Conservation (phyloP, 1,140 invertebrate genomes). For the Temnothorax longispinosus region DNA sequence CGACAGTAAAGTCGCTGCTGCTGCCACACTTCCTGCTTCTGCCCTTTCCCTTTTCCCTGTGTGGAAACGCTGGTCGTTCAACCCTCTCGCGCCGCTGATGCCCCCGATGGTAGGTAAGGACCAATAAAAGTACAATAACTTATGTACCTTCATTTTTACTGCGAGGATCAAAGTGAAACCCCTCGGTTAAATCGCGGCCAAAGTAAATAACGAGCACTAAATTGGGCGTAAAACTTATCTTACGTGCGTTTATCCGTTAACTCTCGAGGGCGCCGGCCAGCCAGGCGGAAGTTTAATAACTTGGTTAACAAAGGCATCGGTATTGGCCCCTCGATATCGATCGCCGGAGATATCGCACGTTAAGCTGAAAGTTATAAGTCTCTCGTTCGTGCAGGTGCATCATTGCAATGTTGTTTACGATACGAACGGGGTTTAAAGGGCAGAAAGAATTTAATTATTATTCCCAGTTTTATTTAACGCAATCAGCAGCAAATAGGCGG, state of each 20-base stretch:
- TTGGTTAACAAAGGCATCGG: slow-evolving; percentile 60
- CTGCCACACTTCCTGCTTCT: slow-evolving; percentile 47
- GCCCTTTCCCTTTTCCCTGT: slow-evolving; percentile 21
- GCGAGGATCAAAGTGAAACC: slow-evolving; percentile 57
- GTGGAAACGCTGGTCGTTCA: slow-evolving; percentile 49
- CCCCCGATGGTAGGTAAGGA: slow-evolving; percentile 36
- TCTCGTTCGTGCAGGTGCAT: slow-evolving; percentile 42
- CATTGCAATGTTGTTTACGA: slow-evolving; percentile 19
- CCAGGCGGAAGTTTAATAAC: slow-evolving; percentile 61
- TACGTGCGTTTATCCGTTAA: slow-evolving; percentile 61
- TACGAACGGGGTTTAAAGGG: not conserved
- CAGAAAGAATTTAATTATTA: slow-evolving; percentile 9
- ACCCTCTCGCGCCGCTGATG: slow-evolving; percentile 34
- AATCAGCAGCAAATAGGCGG: not conserved
- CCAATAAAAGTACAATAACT: slow-evolving; percentile 62
- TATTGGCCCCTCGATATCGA: slow-evolving; percentile 49
- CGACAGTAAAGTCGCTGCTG: slow-evolving; percentile 46
- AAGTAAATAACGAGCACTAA: slow-evolving; percentile 60
- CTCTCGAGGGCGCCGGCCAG: slow-evolving; percentile 53
- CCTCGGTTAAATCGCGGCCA: slow-evolving; percentile 58
- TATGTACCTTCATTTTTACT: slow-evolving; percentile 63
- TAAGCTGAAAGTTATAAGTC: slow-evolving; percentile 27
- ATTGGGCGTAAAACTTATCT: slow-evolving; percentile 63
- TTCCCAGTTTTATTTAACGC: not conserved
- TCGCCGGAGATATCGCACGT: slow-evolving; percentile 38